phyloP scores from a whole-genome alignment of 64 coral and sea anemone species.

The Porites lutea region DNA sequence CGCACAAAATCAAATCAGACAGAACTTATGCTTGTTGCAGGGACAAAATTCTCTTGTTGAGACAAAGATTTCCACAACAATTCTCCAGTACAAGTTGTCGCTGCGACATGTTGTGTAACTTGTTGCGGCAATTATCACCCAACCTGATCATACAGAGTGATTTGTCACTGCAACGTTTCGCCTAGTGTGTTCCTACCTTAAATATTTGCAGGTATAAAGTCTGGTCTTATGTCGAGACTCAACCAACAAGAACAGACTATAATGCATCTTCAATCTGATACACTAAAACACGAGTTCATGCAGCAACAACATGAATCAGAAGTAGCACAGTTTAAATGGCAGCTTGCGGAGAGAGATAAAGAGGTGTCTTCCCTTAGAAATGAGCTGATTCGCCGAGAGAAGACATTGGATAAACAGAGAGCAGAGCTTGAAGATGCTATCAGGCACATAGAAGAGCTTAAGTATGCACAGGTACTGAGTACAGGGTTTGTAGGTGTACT shows the following conservation, averaged over 20 bases:
- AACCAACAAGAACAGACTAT: constrained; percentile 91
- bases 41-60: no score
- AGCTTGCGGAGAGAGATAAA: constrained; percentile 83
- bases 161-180: no score
- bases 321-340: constrained; percentile 75
- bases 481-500: not conserved
- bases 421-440: constrained; percentile 83
- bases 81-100: no score
- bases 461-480: constrained; percentile 75
- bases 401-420: constrained; percentile 87
- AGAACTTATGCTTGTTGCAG: no score
- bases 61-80: no score
- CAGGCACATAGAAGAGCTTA: constrained; percentile 78
- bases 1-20: no score
- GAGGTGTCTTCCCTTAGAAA: constrained; percentile 86
- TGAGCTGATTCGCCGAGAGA: constrained; percentile 83
- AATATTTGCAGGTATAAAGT: constrained; percentile 66
- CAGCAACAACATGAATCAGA: constrained; percentile 85
- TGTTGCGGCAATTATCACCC: no score
- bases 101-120: no score
- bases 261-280: constrained; percentile 95
- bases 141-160: no score
- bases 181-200: no score
- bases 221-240: constrained; percentile 82
- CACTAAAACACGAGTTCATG: constrained; percentile 83